Conservation (phyloP, 2,113 vertebrate species). For the Nettapus auritus region DNA sequence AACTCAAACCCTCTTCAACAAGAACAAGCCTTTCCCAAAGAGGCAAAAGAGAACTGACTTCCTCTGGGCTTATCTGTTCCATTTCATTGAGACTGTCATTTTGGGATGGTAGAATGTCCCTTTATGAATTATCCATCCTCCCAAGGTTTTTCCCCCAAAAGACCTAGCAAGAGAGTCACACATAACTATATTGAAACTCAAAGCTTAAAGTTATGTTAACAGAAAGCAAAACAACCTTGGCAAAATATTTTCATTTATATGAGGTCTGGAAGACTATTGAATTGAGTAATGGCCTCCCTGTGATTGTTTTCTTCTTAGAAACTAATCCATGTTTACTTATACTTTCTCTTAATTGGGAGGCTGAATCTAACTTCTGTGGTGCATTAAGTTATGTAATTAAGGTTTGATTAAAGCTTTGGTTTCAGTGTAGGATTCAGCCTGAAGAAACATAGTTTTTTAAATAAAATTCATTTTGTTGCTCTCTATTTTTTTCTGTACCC, state of each 20-base stretch:
- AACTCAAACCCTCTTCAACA: not conserved
- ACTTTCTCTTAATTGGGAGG: constrained; percentile 7
- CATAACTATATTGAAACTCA: not conserved
- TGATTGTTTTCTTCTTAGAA: not conserved
- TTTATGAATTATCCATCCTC: not conserved
- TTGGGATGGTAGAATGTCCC: not conserved
- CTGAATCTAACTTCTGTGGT: constrained; percentile 30
- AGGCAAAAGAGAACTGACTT: not conserved
- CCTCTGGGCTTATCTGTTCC: not conserved
- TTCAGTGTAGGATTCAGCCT: constrained; percentile 18
- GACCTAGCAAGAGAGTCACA: not conserved
- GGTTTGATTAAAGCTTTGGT: constrained; percentile 34
- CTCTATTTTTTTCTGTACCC: constrained; percentile 9
- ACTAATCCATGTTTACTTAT: constrained; percentile 21
- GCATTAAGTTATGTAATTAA: constrained; percentile 48
- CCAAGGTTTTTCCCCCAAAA: not conserved
- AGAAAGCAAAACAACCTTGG: not conserved
- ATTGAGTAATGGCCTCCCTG: not conserved
- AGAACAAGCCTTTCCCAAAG: not conserved
- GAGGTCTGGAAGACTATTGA: not conserved
- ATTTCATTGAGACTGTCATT: not conserved
- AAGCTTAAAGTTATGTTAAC: not conserved
- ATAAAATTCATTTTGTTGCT: not conserved
- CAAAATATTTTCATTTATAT: constrained; percentile 39
- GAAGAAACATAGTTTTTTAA: constrained; percentile 10